Base-by-base conservation (phyloP, 1,140 invertebrate species). In the Drosophila guanche region DNA sequence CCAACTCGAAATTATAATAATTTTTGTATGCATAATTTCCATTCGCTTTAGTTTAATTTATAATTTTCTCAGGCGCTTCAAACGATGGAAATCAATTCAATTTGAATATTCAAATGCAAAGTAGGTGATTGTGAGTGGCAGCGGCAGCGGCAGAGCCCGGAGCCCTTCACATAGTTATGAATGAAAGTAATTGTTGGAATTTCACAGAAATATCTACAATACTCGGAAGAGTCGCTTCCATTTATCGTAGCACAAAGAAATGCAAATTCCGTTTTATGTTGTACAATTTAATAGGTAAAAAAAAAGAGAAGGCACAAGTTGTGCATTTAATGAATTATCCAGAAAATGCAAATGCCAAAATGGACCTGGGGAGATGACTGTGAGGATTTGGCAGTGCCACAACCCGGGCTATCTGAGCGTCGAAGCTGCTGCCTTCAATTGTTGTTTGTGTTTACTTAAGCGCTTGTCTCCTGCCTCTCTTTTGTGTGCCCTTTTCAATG, bases 341-440 rank as follows among this genome's bases (percentile, higher is more conserved):
- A 71, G 60, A 69, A 80, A 68, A 83, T 83, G 79, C 78, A 83
- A 81, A 81, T 81, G 79, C 74, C 79, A 83, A 83, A 37, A 74
- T 78, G 79, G 79, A 81, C 78, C 73, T 79, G 55, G 48, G 57
- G 62, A 72, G 77, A 79, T 79, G 77, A 71, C 65, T 60, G 40
- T 50, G 48, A 63, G 54, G 51, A 56, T 56, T 52, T 51, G n/a
- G 46, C 29, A 25, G 23, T 51, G 33, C 33, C 33, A 12, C 10
- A 12, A 4, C 10, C 33, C 2, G 10, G 3, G 33, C 5, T 27
- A 27, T 27, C 47, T 42, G 33, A 37, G 27, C 22, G 57, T 70
- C 66, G 66, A 66, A 3, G 33, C 33, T 61, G 77, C 27, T 50
- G 54, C 50, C 53, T 50, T 52, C 46, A 60, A 51, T 84, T 76